Evolutionary conservation across 2,888 invertebrate species (phyloP), one percentile per base, ranked within the genome.

Genomic region (Dynastes grantii): DNA sequence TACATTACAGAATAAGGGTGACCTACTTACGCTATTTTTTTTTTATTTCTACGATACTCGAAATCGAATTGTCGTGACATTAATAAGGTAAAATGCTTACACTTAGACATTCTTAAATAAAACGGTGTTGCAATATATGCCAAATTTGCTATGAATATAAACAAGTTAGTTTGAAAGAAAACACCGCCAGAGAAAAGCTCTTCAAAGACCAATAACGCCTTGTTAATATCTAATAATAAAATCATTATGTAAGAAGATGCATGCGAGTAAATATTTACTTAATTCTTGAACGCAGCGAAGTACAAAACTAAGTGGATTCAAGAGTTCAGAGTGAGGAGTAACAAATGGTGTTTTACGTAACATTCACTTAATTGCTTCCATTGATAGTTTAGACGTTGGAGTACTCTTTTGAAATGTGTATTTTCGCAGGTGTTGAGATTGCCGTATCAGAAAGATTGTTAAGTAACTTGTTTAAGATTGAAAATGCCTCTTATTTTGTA

Each of bases 161-260:
- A 63, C 32, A 29, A 63, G n/a, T 63, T 13, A 9, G 32, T 32
- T 29, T 63, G 32, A 32, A 16, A 63, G 63, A n/a, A 63, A 13
- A 63, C 55, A 58, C 22, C 55, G 22, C 22, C 22, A 16, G 22
- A 58, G 55, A 58, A 6, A 37, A 55, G 8, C 32, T 63, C 63
- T 32, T 63, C 13, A 32, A 63, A 32, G 6, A 49, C 45, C 45
- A 67, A 58, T 58, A 37, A 55, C 73, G 51, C 22, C 58, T 73
- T 40, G 73, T 73, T 73, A 73, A 73, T 73, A 73, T 58, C 73
- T 58, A 73, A 58, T 73, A 40, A 58, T 73, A 40, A 73, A 22
- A 58, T 40, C 58, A 27, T 73, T 55, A 58, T 45, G 37, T 73
- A 58, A 40, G 58, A 58, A 58, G 55, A 58, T 8, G 55, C 4